phyloP scores from a whole-genome alignment of 2,113 vertebrate species.

The Psephotus haematonotus region DNA sequence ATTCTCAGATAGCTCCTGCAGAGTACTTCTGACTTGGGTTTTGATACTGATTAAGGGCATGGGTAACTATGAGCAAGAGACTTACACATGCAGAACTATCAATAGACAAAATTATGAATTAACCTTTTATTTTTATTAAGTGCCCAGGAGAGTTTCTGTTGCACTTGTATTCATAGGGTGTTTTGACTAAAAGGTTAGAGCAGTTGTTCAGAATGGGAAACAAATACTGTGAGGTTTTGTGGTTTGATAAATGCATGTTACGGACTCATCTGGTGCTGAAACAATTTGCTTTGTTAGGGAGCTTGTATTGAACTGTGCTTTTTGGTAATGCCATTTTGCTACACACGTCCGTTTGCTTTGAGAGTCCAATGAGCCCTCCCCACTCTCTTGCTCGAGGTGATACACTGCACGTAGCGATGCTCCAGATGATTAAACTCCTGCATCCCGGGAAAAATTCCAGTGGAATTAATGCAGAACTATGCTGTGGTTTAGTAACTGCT shows the following conservation, averaged over 20 bases:
- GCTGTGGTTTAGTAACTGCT: not conserved
- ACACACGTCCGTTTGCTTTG: not conserved
- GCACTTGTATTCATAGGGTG: not conserved
- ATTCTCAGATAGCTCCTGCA: not conserved
- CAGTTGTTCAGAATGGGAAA: not conserved
- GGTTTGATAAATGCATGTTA: not conserved
- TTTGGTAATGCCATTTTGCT: not conserved
- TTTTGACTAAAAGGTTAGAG: slow-evolving; percentile 12
- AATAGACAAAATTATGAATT: not conserved
- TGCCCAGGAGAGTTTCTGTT: not conserved
- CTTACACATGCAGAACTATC: not conserved
- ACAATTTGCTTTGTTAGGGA: not conserved
- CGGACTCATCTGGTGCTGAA: not conserved
- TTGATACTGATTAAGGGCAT: not conserved
- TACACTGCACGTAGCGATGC: not conserved
- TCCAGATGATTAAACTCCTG: not conserved
- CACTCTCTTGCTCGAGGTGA: fast-evolving
- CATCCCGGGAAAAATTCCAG: not conserved
- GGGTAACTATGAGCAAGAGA: not conserved
- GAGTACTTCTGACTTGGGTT: not conserved
- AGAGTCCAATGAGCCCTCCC: not conserved
- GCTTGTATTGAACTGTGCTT: fast-evolving
- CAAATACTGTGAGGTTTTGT: not conserved
- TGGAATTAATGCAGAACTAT: not conserved
- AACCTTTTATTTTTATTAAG: not conserved